These are phyloP conservation scores for Tuta absoluta DNA, from an alignment of 2,888 invertebrate species.

Conservation along the genomic window DNA sequence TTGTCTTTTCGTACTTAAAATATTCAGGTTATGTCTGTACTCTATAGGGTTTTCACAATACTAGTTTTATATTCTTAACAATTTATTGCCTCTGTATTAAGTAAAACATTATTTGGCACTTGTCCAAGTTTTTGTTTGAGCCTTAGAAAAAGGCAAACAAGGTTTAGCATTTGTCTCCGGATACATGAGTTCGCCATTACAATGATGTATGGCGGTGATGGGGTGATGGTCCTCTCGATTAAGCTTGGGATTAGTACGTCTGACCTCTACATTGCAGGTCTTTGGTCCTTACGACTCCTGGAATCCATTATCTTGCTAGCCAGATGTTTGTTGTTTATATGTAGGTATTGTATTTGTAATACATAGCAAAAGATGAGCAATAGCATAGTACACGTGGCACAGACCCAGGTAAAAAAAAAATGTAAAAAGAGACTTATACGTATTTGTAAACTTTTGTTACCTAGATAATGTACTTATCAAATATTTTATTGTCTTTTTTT, in stretches of 20 bases:
- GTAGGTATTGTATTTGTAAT: too few relatives aligned
- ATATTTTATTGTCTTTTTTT: too few relatives aligned
- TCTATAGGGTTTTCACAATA: background rate
- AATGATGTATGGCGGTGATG: slow-evolving; percentile 38
- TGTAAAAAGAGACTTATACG: too few relatives aligned
- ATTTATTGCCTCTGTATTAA: slow-evolving; percentile 22
- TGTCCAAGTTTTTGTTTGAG: slow-evolving; percentile 38
- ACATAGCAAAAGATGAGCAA: too few relatives aligned
- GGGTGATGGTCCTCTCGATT: background rate
- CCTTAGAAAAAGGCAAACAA: slow-evolving; percentile 36
- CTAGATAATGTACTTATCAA: too few relatives aligned
- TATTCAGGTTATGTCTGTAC: background rate
- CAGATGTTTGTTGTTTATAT: background rate
- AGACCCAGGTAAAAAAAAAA: too few relatives aligned
- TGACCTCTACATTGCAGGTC: slow-evolving; percentile 14
- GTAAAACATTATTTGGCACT: slow-evolving; percentile 35
- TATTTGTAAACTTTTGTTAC: too few relatives aligned
- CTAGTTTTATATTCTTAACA: background rate
- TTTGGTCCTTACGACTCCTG: background rate
- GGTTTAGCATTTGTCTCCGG: slow-evolving; percentile 43
- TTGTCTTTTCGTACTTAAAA: too few relatives aligned
- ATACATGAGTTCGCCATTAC: slow-evolving; percentile 50
- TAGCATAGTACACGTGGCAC: too few relatives aligned
- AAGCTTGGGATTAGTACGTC: slow-evolving; percentile 23
- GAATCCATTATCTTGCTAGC: background rate